These are phyloP conservation scores for Brachyalestes nurse DNA, from an alignment of 2,797 vertebrate species.

Conservation along the genomic window DNA sequence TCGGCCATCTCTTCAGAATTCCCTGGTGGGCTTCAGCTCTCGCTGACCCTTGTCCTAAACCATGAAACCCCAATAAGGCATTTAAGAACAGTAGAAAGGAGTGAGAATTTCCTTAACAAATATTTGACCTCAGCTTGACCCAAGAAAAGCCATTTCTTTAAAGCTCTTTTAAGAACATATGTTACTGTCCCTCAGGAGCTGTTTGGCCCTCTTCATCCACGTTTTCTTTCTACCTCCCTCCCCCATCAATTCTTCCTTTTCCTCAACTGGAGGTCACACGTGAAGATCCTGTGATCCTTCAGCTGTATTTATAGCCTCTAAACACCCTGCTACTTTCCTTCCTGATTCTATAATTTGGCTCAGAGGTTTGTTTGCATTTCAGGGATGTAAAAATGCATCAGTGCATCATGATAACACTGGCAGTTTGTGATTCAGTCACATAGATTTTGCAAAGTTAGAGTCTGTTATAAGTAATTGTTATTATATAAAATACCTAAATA, in stretches of 20 bases:
- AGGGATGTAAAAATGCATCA: not conserved
- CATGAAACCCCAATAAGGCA: not conserved
- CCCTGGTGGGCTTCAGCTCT: not conserved
- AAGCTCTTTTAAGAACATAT: constrained; percentile 50
- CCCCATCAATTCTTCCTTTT: constrained; percentile 49
- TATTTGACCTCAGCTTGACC: constrained; percentile 63
- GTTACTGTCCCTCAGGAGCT: constrained; percentile 47
- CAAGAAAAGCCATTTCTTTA: constrained; percentile 61
- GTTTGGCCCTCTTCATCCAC: constrained; percentile 30
- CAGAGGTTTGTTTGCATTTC: constrained; percentile 46
- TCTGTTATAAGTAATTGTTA: not conserved
- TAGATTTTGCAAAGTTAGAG: not conserved
- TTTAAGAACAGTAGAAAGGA: constrained; percentile 1
- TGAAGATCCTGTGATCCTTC: constrained; percentile 59
- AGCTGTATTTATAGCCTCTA: constrained; percentile 64
- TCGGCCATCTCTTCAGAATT: not conserved
- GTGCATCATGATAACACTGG: not conserved
- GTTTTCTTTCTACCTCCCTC: constrained; percentile 14
- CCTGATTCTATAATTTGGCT: constrained; percentile 59
- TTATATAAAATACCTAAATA: not conserved
- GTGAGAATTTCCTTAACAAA: constrained; percentile 32
- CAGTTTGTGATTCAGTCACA: not conserved
- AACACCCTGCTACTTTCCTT: constrained; percentile 44
- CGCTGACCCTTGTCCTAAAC: not conserved
- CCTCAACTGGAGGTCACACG: constrained; percentile 44